Evolutionary conservation across 2,888 invertebrate species (phyloP), one percentile per base, ranked within the genome.

Genomic region (Melolontha melolontha): DNA sequence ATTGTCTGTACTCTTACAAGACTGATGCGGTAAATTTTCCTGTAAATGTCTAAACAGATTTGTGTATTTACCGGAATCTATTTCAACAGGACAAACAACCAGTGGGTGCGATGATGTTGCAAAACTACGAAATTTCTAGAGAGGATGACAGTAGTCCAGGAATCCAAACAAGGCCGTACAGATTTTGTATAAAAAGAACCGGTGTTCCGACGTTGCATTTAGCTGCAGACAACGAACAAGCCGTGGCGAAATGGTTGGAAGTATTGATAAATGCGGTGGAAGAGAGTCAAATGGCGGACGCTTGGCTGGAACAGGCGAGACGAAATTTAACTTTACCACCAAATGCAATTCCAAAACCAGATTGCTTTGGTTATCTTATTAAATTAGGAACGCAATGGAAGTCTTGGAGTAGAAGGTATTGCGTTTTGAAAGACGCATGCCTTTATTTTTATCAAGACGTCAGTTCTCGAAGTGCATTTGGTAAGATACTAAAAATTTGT

Each of bases 1-100:
- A 95, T 85, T 96, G 96, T 85, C 88, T 97, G 71, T 97, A 97
- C 84, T 96, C 94, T 84, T 97, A 96, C 85, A 97, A 96, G 86
- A 93, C 92, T 77, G 94, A 95, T 83, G 87, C 91, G 83, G 96
- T 96, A 83, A 87, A 89, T 85, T 52, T n/a, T 47, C 6, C 10
- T 41, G 7, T 11, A 10, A n/a, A 51, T 55, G 29, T 34, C 39
- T 54, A 27, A 22, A 22, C 22, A 22, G n/a, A 17, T 8, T 8
- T 27, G 7, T 6, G 5, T 51, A 16, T 51, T n/a, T 51, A 16
- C 22, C 22, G n/a, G n/a, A 11, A n/a, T 51, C 17, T 41, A 17
- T 47, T 67, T 72, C 76, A 79, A 10, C 79, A 93, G 94, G 94
- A 94, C 79, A 89, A 91, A 69, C 94, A 94, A 82, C 96, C 96